Percentiles rank a stretch among this genome's conserved stretches.
phyloP scores from a whole-genome alignment of 2,113 vertebrate genomes.

The Microcebus jonahi region DNA sequence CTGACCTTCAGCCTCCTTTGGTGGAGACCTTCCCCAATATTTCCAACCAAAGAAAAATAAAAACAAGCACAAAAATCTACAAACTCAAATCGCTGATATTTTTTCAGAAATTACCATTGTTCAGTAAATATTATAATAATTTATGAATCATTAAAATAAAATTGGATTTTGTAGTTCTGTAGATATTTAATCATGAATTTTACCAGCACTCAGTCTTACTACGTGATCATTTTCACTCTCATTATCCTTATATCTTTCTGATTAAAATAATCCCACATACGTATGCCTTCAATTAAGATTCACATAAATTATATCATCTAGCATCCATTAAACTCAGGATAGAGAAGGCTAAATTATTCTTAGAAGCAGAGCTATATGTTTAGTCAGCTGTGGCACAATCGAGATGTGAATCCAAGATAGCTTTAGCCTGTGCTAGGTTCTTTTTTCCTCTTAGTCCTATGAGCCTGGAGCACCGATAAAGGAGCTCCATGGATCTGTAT shows the following conservation, averaged over 20 bases:
- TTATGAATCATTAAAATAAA: background rate
- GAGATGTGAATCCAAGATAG: background rate
- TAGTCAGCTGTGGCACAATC: background rate
- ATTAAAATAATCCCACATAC: background rate
- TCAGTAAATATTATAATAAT: background rate
- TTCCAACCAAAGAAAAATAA: background rate
- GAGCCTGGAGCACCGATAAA: background rate
- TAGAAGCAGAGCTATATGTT: background rate
- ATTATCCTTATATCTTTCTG: background rate
- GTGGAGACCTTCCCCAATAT: background rate
- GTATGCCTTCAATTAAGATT: background rate
- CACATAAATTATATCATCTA: background rate
- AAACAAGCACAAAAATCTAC: background rate
- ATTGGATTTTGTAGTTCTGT: background rate
- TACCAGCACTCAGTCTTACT: background rate
- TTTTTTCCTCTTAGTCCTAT: background rate
- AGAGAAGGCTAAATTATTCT: background rate
- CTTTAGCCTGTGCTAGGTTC: background rate
- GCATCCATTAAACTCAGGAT: background rate
- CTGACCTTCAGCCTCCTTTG: background rate
- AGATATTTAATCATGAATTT: background rate
- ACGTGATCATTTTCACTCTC: background rate
- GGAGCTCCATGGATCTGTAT: background rate
- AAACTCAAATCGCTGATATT: background rate
- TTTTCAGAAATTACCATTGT: background rate